Conservation (phyloP, 2,113 vertebrate genomes). For the Alectura lathami region DNA sequence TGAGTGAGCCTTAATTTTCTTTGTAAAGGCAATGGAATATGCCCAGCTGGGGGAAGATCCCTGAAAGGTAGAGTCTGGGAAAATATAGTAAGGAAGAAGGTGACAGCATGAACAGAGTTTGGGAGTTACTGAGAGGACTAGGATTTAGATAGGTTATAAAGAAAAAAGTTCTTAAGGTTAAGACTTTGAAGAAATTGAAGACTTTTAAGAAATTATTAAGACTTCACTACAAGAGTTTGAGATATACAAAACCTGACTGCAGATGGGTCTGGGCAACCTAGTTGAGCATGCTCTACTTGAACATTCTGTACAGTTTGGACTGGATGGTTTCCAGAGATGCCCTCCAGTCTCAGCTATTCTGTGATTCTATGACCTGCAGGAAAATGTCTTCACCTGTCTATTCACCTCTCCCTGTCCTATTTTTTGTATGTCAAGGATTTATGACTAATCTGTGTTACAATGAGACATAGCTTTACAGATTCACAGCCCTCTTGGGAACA, state of each 20-base stretch:
- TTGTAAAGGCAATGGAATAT: neutral
- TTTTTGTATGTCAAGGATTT: neutral
- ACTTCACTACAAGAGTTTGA: neutral
- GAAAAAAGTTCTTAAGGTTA: neutral
- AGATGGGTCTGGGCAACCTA: neutral
- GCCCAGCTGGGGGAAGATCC: rapidly evolving
- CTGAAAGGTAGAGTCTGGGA: neutral
- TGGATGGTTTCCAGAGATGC: neutral
- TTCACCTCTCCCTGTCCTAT: neutral
- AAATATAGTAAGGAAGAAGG: neutral
- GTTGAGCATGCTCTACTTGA: neutral
- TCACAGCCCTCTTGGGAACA: neutral
- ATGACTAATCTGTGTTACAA: neutral
- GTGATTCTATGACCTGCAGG: neutral
- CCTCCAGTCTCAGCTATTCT: neutral
- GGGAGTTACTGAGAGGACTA: neutral
- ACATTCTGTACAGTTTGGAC: neutral
- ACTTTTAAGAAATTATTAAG: neutral
- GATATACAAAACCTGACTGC: neutral
- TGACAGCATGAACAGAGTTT: neutral
- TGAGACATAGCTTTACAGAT: neutral
- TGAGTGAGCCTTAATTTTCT: neutral
- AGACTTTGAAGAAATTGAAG: no score
- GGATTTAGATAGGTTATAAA: neutral
- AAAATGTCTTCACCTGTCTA: neutral